Conservation (phyloP, 2,113 vertebrate genomes). For the Apteryx mantelli region DNA sequence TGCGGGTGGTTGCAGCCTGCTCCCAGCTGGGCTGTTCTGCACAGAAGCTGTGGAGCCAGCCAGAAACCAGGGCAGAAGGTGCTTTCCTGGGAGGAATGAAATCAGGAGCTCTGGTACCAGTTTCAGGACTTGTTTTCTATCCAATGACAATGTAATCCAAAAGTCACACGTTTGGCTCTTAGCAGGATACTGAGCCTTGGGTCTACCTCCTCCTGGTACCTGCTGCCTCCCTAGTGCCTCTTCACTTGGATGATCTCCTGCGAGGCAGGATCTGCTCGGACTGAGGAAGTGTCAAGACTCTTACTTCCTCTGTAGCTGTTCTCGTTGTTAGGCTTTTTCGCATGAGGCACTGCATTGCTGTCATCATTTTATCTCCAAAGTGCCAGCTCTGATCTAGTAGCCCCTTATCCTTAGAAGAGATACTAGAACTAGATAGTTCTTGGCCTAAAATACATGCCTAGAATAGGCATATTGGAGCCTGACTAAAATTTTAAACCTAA, state of each 20-base stretch:
- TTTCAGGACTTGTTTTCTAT: not conserved
- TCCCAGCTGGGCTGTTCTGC: not conserved
- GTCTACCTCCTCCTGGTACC: not conserved
- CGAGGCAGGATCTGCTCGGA: not conserved
- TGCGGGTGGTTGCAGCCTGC: not conserved
- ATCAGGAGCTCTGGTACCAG: not conserved
- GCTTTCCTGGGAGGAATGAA: not conserved
- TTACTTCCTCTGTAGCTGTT: not conserved
- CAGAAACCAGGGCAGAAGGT: not conserved
- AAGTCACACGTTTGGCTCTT: rapidly evolving
- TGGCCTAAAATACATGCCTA: not conserved
- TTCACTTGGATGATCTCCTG: not conserved
- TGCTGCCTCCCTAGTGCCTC: not conserved
- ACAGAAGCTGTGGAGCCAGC: not conserved
- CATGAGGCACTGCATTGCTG: not conserved
- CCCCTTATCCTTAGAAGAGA: not conserved
- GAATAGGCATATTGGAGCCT: not conserved
- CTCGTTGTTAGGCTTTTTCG: not conserved
- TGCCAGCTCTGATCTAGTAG: not conserved
- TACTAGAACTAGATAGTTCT: not conserved
- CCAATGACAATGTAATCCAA: not conserved
- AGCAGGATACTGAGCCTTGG: not conserved
- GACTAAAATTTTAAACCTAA: not conserved
- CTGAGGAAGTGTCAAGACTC: not conserved
- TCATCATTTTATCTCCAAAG: not conserved